Conservation (phyloP, 2,888 invertebrate genomes). For the Busseola fusca region DNA sequence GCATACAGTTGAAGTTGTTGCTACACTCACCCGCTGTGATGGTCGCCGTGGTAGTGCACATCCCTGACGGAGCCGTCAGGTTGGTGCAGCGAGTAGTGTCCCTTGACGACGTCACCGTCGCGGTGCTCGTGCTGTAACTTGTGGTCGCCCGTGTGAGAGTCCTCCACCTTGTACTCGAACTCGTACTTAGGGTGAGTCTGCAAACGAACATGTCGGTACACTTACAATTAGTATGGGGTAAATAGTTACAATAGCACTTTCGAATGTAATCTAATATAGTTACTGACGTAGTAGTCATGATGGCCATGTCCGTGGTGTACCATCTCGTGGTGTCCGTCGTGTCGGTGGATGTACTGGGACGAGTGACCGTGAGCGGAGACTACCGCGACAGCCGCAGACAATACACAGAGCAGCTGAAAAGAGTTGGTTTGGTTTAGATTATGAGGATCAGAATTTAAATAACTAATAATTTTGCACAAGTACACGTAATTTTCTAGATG, state of each 20-base stretch:
- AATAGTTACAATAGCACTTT: not conserved
- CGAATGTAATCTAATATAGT: not conserved
- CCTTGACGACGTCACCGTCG: constrained; percentile 83
- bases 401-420: not conserved
- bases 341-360: constrained; percentile 64
- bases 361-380: constrained; percentile 51
- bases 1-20: too few species aligned
- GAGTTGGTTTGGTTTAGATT: not conserved
- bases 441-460: not conserved
- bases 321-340: constrained; percentile 72
- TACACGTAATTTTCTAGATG: not conserved
- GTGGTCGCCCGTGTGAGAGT: constrained; percentile 87
- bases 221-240: not conserved
- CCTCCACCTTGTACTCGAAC: constrained; percentile 87
- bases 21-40: constrained; percentile 30
- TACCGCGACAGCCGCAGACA: constrained; percentile 1
- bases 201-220: not conserved
- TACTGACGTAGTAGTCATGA: constrained; percentile 48
- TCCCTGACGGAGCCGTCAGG: constrained; percentile 86
- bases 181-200: constrained; percentile 86
- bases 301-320: constrained; percentile 67
- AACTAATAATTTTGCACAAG: not conserved
- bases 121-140: constrained; percentile 85
- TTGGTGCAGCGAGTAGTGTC: constrained; percentile 77
- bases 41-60: constrained; percentile 85